Evolutionary conservation across 1,140 invertebrate species (phyloP).

Genomic region (Linepithema humile): DNA sequence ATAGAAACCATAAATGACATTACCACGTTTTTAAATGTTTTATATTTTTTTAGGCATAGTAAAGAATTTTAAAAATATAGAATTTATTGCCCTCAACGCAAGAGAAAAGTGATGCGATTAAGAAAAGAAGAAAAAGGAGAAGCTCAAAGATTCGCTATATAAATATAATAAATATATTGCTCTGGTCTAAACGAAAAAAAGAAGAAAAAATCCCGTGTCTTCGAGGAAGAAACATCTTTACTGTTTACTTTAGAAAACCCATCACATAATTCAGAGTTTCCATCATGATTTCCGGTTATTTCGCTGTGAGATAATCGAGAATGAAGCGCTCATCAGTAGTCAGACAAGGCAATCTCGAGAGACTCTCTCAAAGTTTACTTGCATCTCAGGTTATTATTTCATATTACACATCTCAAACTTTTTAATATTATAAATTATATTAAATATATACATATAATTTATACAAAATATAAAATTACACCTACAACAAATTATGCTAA

Average conservation of each 20-base stretch:
- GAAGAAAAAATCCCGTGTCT: background rate
- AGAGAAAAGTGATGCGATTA: background rate
- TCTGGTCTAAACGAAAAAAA: background rate
- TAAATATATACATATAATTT: no score
- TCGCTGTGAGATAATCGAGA: conserved; percentile 39
- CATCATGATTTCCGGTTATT: conserved; percentile 68
- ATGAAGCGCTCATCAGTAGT: conserved; percentile 72
- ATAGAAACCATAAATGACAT: background rate
- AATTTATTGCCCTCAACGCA: background rate
- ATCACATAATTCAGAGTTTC: conserved; percentile 39
- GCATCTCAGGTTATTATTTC: conserved; percentile 23
- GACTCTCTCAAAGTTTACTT: conserved; percentile 44
- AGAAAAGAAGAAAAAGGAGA: background rate
- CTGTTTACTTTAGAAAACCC: conserved; percentile 9
- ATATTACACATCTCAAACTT: conserved; percentile 34
- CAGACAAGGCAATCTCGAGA: conserved; percentile 39
- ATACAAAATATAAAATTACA: background rate
- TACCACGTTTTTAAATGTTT: background rate
- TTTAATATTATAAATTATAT: no score
- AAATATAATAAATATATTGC: conserved; percentile 6
- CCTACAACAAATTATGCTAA: background rate
- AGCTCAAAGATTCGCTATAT: background rate
- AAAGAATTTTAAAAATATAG: background rate
- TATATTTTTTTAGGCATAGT: background rate
- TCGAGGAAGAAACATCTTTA: background rate